Conservation (phyloP, 2,113 vertebrate species). For the Oncorhynchus mykiss region DNA sequence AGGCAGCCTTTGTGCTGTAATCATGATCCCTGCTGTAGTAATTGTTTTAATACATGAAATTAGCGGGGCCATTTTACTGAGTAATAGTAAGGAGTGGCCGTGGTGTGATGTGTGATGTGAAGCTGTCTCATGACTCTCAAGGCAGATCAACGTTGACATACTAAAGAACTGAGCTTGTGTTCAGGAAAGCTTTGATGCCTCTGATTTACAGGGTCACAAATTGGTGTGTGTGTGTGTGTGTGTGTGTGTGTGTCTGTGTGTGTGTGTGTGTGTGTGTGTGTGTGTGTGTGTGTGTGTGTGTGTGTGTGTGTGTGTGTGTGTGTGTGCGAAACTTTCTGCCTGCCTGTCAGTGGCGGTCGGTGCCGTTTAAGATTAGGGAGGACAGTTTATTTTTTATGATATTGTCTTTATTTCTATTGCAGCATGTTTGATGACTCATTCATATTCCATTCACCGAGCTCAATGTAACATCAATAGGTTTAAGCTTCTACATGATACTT, state of each 20-base stretch:
- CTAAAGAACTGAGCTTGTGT: background rate
- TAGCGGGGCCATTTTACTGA: constrained; percentile 34
- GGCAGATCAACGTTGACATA: background rate
- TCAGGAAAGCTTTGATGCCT: background rate
- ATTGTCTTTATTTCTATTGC: too few species aligned
- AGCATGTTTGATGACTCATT: too few species aligned
- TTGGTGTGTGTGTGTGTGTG: background rate
- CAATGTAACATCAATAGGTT: too few species aligned
- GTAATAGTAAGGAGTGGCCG: constrained; percentile 17
- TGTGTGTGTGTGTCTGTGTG: background rate
- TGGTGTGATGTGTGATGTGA: constrained; percentile 2
- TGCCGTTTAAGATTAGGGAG: too few species aligned
- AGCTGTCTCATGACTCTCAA: background rate
- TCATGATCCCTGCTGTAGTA: constrained; percentile 32
- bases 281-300: too few species aligned
- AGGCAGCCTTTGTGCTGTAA: constrained; percentile 33
- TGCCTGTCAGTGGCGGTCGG: too few species aligned
- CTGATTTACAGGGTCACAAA: background rate
- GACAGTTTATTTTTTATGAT: too few species aligned
- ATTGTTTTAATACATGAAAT: constrained; percentile 52
- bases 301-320: too few species aligned
- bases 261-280: too few species aligned
- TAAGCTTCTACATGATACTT: too few species aligned
- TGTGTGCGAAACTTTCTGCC: too few species aligned
- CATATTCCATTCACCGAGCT: too few species aligned